Evolutionary conservation across 2,888 invertebrate genomes (phyloP).

Genomic region (Rugalucina vietnamica): DNA sequence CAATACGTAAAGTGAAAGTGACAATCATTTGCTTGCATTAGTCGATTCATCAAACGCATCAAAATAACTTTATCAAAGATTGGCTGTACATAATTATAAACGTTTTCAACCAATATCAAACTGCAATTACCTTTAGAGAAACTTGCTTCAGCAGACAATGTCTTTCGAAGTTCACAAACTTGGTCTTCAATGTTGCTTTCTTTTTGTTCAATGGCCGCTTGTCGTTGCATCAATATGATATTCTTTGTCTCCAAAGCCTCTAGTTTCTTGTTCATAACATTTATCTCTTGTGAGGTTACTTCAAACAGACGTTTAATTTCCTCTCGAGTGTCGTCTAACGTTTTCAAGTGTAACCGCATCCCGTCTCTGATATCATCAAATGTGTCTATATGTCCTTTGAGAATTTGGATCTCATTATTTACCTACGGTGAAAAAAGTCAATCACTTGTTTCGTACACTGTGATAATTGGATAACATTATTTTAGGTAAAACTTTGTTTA

Average conservation of each 20-base stretch:
- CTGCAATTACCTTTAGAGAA: too few species aligned
- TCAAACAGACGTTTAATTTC: neutral
- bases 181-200: too few species aligned
- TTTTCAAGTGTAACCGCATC: neutral
- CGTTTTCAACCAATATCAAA: too few species aligned
- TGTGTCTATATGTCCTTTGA: neutral
- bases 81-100: too few species aligned
- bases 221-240: too few species aligned
- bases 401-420: neutral
- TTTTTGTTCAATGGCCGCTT: too few species aligned
- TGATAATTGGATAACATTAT: neutral
- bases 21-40: too few species aligned
- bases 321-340: neutral
- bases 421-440: neutral
- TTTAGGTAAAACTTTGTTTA: neutral
- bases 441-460: neutral
- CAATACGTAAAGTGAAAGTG: too few species aligned
- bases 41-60: too few species aligned
- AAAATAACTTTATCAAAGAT: too few species aligned
- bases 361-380: neutral
- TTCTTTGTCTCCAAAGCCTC: neutral
- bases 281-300: neutral
- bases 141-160: too few species aligned
- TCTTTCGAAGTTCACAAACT: too few species aligned
- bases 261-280: neutral